A percentile compares a stretch with the other conserved stretches of the same genome.
Evolutionary conservation across 1,140 invertebrate species (phyloP).

Genomic region (Diorhabda elongata): DNA sequence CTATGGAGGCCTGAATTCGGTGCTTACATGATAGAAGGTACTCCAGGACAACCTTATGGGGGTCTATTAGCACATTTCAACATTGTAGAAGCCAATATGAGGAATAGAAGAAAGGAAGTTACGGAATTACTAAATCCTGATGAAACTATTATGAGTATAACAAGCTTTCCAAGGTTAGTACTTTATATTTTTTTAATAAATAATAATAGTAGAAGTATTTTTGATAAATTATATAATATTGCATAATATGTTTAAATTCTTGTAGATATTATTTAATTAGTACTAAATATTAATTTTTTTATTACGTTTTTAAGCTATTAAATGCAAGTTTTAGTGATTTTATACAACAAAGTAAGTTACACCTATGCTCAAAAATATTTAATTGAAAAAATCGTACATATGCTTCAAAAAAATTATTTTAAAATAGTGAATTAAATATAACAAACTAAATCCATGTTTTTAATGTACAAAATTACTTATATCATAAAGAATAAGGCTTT

Average conservation of each 20-base stretch:
- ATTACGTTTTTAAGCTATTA: too few relatives aligned
- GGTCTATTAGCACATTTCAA: constrained; percentile 94
- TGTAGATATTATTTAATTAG: neutral
- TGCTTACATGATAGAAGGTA: constrained; percentile 99
- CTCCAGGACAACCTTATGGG: constrained; percentile 93
- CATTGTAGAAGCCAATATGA: constrained; percentile 97
- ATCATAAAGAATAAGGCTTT: too few relatives aligned
- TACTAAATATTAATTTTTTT: neutral
- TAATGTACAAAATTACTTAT: too few relatives aligned
- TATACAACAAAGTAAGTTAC: too few relatives aligned
- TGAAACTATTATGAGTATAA: constrained; percentile 86
- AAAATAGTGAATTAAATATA: too few relatives aligned
- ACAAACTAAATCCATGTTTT: too few relatives aligned
- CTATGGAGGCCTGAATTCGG: constrained; percentile 98
- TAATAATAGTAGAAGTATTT: neutral
- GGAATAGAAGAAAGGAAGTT: constrained; percentile 81
- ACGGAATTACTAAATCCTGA: constrained; percentile 68
- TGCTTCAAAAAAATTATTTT: too few relatives aligned
- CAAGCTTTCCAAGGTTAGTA: constrained; percentile 84
- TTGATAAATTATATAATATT: neutral
- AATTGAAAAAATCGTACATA: too few relatives aligned
- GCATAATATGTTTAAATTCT: constrained; percentile 5
- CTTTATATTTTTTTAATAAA: neutral
- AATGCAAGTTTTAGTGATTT: too few relatives aligned
- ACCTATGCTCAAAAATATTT: too few relatives aligned